Evolutionary conservation across 2,797 vertebrate species (phyloP).

Genomic region (Molossus alvarezi): DNA sequence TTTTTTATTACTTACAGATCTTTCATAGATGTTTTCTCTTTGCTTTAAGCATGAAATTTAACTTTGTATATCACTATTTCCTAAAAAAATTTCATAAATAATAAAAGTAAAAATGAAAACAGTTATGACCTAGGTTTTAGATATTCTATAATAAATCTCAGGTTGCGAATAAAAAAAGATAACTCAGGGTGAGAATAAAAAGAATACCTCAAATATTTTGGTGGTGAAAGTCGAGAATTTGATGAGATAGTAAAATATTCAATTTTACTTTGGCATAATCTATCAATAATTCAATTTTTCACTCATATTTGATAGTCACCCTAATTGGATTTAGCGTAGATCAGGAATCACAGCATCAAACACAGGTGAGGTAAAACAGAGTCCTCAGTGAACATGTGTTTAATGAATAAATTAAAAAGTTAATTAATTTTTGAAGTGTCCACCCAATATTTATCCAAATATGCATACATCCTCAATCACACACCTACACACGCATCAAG

Average conservation of each 20-base stretch:
- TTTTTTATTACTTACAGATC: background rate
- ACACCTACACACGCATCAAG: background rate
- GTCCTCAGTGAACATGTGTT: background rate
- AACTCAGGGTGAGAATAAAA: background rate
- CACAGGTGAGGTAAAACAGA: background rate
- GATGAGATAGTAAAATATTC: background rate
- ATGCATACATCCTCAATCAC: background rate
- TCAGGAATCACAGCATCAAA: background rate
- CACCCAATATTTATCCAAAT: background rate
- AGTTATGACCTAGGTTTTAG: background rate
- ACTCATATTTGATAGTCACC: background rate
- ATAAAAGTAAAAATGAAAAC: background rate
- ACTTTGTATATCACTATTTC: background rate
- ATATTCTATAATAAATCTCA: constrained; percentile 5
- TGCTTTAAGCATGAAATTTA: background rate
- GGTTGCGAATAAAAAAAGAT: background rate
- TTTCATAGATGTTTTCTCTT: background rate
- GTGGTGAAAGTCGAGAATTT: background rate
- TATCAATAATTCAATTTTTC: background rate
- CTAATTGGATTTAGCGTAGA: background rate
- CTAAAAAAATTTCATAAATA: background rate
- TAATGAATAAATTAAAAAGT: background rate
- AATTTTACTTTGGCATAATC: background rate
- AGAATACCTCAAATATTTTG: background rate
- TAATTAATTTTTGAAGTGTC: background rate